Evolutionary conservation across 2,888 invertebrate genomes (phyloP).

Genomic region (Odontocolon sp.): DNA sequence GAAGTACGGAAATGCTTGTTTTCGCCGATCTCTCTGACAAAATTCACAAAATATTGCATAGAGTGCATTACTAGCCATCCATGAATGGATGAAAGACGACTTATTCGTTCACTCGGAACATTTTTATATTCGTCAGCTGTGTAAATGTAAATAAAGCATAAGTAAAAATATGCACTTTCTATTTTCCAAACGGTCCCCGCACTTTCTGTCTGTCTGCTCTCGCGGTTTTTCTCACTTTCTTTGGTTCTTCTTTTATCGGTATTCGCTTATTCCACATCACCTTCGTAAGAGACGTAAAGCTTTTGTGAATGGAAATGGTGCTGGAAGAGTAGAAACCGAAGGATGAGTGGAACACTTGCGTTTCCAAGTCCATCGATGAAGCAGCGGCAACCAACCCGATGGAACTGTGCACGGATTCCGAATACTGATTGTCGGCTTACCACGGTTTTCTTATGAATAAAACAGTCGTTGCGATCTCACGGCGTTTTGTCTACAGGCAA

Average conservation of each 20-base stretch:
- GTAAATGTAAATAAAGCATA: constrained; percentile 67
- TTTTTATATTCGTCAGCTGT: constrained; percentile 65
- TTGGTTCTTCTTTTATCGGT: constrained; percentile 15
- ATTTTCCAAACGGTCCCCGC: constrained; percentile 7
- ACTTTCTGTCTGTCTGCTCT: constrained; percentile 32
- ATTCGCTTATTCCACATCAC: constrained; percentile 24
- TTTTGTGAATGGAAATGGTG: neutral
- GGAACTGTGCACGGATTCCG: constrained; percentile 64
- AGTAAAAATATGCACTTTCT: constrained; percentile 55
- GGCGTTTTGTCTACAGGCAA: constrained; percentile 51
- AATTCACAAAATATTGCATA: constrained; percentile 10
- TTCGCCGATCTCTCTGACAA: constrained; percentile 4
- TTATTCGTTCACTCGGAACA: constrained; percentile 46
- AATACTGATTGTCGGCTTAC: constrained; percentile 72
- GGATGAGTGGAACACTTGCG: constrained; percentile 34
- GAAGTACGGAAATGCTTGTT: neutral
- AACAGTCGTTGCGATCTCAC: constrained; percentile 62
- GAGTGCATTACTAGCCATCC: constrained; percentile 45
- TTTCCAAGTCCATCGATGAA: constrained; percentile 41
- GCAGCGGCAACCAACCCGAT: constrained; percentile 52
- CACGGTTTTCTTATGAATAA: constrained; percentile 69
- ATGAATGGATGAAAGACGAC: constrained; percentile 54
- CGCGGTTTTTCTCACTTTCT: constrained; percentile 37
- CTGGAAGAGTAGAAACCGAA: neutral
- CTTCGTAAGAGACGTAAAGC: constrained; percentile 15